Base-by-base conservation (phyloP, 92 coral and sea anemone species). In the Epizoanthus fatuus region DNA sequence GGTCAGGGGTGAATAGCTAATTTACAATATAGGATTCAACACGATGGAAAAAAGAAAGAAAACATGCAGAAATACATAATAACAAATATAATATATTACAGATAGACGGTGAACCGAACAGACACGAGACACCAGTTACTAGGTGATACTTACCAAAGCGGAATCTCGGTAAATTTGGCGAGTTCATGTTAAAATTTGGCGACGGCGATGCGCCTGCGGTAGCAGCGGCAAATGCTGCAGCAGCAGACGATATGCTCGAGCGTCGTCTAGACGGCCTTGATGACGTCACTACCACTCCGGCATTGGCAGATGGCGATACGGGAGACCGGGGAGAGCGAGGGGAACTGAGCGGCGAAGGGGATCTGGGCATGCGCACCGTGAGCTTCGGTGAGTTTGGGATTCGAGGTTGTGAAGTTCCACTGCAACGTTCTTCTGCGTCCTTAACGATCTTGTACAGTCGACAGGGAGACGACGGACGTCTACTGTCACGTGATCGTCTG, bases 171-270 rank as follows among this genome's bases (percentile, higher is more conserved):
- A 89, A 63, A n/a, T 93, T 85, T 17, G 95, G 91, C 12, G 98
- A 94, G 54, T 72, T 85, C 35, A 56, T 17, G 51, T 75, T 59
- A 38, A 60, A 12, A 63, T 79, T 88, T 70, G 94, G 93, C 35
- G 99, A 95, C 40, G 98, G 94, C 52, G 96, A 92, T 39, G 99
- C 99, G 86, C 99, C 99, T 29, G 99, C 99, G 38, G 99, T 97
- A 39, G 99, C 99, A 40, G 99, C 99, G 44, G 99, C 99, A 81
- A 97, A 97, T 4, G 99, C 99, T 47, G 99, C 96, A 71, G 99
- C 99, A 37, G 99, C 99, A 81, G 95, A 92, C 15, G 98, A 93
- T 71, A 95, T 97, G 79, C 98, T 97, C 14, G 99, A 93, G 76
- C 98, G 91, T 72, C 99, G 89, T 79, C 94, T 90, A 7, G 99